Base-by-base conservation (phyloP, 2,797 vertebrate species). In the Taeniopygia guttata region DNA sequence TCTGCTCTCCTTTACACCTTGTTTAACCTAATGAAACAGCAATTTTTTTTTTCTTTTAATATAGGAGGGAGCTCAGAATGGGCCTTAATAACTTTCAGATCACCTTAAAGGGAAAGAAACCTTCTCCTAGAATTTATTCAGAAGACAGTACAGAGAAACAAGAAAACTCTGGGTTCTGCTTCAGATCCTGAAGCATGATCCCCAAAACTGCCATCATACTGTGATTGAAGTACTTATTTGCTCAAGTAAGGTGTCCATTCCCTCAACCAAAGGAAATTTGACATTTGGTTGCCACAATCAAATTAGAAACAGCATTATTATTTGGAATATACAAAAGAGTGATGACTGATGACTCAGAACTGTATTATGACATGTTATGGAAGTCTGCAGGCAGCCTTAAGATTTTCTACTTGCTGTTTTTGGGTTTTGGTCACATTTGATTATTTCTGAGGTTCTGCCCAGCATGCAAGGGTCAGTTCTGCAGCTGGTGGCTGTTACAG, bases 21-120 rank as follows among this genome's bases (percentile, higher is more conserved):
- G 69, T 88, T 92, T 87, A 94, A 89, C 67, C 54, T 75, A 55
- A 85, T 80, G 58, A 85, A 94, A 89, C 40, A 77, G 21, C 23
- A 78, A 34, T 34, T 12, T 1, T 46, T 76, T 69, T 74, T 68
- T 52, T 43, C 27, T 84, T 75, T 43, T 32, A 56, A 60, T 76
- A 49, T 10, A 59, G 17, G 64, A 73, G 19, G 52, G 15, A 68
- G 6, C 42, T 72, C 2, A 2, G 38, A 91, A 55, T 17, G 10
- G n/a, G 15, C 16, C 36, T 68, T 68, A 85, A 46, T 43, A 78
- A 58, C 38, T 90, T 93, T 74, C 36, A 73, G 26, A 54, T 69
- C 16, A 78, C 26, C 62, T 92, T 87, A 83, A 58, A 85, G 51
- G 16, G 27, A 70, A 77, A 90, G 13, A 43, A 43, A 42, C 13